These are phyloP conservation scores for Tapirus indicus DNA, from an alignment of 2,797 vertebrate genomes.

Conservation along the genomic window DNA sequence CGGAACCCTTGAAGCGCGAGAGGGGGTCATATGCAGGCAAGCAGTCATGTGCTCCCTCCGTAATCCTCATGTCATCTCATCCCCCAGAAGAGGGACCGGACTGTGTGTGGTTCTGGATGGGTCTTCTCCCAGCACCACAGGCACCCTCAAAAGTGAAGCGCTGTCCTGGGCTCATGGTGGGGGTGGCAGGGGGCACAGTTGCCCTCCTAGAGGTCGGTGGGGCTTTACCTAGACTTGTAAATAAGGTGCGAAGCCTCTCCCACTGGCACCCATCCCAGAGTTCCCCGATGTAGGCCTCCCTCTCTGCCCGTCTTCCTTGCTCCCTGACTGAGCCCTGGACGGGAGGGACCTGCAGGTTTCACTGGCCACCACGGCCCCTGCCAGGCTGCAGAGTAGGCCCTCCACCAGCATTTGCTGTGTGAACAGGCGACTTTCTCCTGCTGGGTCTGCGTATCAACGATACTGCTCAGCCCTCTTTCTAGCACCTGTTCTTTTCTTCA, in stretches of 20 bases:
- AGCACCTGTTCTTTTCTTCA: background rate
- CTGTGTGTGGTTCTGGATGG: background rate
- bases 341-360: background rate
- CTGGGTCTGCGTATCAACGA: rapidly evolving
- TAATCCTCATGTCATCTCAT: background rate
- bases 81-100: background rate
- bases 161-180: background rate
- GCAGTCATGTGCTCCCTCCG: no score
- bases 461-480: background rate
- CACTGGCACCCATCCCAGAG: background rate
- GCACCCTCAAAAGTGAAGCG: background rate
- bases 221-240: background rate
- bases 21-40: background rate
- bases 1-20: background rate
- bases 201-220: background rate
- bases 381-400: background rate
- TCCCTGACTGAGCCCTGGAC: background rate
- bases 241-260: background rate
- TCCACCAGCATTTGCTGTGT: background rate
- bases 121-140: background rate
- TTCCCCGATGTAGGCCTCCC: background rate
- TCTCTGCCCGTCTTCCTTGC: background rate
- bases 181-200: background rate
- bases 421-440: background rate
- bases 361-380: rapidly evolving